A percentile compares a stretch with the other conserved stretches of the same genome.
These are phyloP conservation scores for Mycteria americana DNA, from an alignment of 2,797 vertebrate genomes.

Conservation along the genomic window DNA sequence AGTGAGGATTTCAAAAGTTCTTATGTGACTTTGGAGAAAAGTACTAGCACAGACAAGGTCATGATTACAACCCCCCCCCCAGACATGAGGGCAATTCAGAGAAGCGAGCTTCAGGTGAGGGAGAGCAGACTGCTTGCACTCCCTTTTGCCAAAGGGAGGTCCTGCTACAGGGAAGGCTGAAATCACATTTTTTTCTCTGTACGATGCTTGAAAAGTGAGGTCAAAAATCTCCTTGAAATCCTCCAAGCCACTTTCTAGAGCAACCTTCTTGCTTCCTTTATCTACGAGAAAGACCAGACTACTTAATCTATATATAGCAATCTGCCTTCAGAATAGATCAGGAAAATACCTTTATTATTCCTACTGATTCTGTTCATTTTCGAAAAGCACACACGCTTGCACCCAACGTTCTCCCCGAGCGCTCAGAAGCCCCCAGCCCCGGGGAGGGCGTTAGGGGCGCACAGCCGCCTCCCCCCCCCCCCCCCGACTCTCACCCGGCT, in stretches of 20 bases:
- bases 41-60: rapidly evolving
- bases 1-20: not conserved
- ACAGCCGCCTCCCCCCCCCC: rapidly evolving
- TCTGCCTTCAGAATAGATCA: rapidly evolving
- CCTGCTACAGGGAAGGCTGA: not conserved
- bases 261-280: rapidly evolving
- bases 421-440: not conserved
- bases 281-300: rapidly evolving
- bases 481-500: constrained; percentile 81
- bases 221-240: not conserved
- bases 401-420: rapidly evolving
- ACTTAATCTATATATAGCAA: rapidly evolving
- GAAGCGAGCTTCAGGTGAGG: not conserved
- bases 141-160: not conserved
- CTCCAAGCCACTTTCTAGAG: not conserved
- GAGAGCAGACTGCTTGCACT: not conserved
- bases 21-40: not conserved
- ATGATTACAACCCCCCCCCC: not conserved
- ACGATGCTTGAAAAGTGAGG: rapidly evolving
- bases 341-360: rapidly evolving
- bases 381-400: rapidly evolving
- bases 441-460: rapidly evolving
- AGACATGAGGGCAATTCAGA: rapidly evolving
- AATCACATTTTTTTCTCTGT: not conserved
- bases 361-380: rapidly evolving